Conservation (phyloP, 2,113 vertebrate genomes). For the Hyaena hyaena region DNA sequence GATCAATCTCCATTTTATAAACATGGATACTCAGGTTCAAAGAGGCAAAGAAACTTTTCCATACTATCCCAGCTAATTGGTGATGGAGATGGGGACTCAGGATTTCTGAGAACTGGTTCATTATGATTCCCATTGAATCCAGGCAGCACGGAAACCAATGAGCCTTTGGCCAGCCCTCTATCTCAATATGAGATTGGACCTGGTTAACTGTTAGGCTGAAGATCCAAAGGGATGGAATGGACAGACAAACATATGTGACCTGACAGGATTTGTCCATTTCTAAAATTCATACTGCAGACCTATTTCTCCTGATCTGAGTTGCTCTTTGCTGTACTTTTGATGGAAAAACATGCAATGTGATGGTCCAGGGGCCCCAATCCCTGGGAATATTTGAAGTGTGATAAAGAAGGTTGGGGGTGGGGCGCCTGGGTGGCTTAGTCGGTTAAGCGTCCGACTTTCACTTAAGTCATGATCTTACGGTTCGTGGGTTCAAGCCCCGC, state of each 20-base stretch:
- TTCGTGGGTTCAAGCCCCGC: no score
- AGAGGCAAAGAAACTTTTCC: not conserved
- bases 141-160: no score
- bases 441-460: no score
- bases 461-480: no score
- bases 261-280: not conserved
- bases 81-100: not conserved
- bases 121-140: not conserved
- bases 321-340: not conserved
- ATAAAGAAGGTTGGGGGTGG: not conserved
- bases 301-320: not conserved
- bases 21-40: not conserved
- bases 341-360: not conserved
- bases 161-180: not conserved
- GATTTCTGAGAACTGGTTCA: fast-evolving
- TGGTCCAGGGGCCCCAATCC: not conserved
- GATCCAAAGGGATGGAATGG: not conserved
- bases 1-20: not conserved
- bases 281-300: not conserved
- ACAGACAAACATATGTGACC: not conserved
- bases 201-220: not conserved
- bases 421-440: no score
- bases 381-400: not conserved
- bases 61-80: not conserved
- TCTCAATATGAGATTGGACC: not conserved